Conservation (phyloP, 2,888 invertebrate species). For the Cataglyphis cursor region DNA sequence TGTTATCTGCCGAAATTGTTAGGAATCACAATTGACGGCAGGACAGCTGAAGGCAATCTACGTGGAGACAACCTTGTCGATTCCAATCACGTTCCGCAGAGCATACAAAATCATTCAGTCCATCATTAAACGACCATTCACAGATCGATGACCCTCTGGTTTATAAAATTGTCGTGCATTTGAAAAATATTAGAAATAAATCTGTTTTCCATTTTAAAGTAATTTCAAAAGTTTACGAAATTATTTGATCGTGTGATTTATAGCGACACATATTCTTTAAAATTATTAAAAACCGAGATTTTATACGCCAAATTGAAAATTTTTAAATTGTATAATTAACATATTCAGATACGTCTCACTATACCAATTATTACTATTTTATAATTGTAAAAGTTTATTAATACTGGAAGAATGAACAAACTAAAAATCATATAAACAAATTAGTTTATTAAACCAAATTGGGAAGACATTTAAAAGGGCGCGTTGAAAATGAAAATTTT, state of each 20-base stretch:
- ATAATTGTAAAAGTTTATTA: not conserved
- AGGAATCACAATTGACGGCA: conserved; percentile 21
- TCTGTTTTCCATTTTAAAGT: not conserved
- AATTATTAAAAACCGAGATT: not conserved
- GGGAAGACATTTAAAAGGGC: not conserved
- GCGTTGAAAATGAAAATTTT: not conserved
- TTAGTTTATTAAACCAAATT: conserved; percentile 9
- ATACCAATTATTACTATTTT: not conserved
- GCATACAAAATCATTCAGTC: conserved; percentile 22
- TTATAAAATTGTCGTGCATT: not conserved
- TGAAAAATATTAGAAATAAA: not conserved
- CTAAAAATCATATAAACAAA: not conserved
- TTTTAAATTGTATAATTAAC: not conserved
- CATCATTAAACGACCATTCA: conserved; percentile 29
- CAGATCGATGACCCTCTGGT: not conserved
- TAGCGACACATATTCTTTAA: not conserved
- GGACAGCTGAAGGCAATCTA: not conserved
- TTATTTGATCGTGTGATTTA: not conserved
- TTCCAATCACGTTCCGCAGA: conserved; percentile 29
- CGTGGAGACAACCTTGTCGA: not conserved
- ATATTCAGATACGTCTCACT: not conserved
- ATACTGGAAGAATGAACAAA: not conserved
- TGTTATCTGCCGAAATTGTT: conserved; percentile 34
- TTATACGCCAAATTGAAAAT: not conserved
- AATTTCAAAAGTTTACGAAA: not conserved